Base-by-base conservation (phyloP, 2,888 invertebrate genomes). In the Drosophila birchii region DNA sequence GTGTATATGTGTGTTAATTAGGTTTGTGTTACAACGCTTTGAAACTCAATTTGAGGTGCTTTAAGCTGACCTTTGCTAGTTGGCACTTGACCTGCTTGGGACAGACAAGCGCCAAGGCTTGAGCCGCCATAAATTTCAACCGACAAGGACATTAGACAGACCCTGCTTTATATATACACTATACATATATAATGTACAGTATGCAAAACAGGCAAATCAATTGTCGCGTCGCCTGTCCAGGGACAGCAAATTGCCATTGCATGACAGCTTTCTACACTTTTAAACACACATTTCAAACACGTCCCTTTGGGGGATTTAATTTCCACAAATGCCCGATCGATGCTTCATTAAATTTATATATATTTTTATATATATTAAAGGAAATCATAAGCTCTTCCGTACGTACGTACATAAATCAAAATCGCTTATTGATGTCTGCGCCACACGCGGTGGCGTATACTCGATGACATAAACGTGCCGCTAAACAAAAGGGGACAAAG, bases 191-290 rank as follows among this genome's bases (percentile, higher is more conserved):
- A 32, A 47, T 54, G 49, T 20, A 34, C 18, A 16, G 34, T 64
- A 75, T 78, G 81, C 69, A 84, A 44, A 75, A 60, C 67, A 75
- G 80, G 78, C 84, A 78, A 83, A 83, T 83, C 83, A 84, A 84
- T 86, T 84, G 83, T 78, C 87, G 85, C 86, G 78, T 66, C 71
- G 80, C 79, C 78, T 83, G 53, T 36, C 36, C 66, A 54, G 55
- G 55, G 55, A 49, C 63, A 61, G 45, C 71, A 76, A 84, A 81
- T 78, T 86, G 83, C 79, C 57, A 61, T 78, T 78, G 73, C 64
- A 80, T 77, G 71, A n/a, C 54, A 61, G 57, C 39, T 39, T 68
- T 56, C 64, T 43, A 29, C 60, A 34, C 23, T 56, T 26, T 61
- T 16, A 23, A 56, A 55, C 16, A 20, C 16, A 20, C 49, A 56